phyloP scores from a whole-genome alignment of 2,797 vertebrate genomes.

The Thripadectes ignobilis region DNA sequence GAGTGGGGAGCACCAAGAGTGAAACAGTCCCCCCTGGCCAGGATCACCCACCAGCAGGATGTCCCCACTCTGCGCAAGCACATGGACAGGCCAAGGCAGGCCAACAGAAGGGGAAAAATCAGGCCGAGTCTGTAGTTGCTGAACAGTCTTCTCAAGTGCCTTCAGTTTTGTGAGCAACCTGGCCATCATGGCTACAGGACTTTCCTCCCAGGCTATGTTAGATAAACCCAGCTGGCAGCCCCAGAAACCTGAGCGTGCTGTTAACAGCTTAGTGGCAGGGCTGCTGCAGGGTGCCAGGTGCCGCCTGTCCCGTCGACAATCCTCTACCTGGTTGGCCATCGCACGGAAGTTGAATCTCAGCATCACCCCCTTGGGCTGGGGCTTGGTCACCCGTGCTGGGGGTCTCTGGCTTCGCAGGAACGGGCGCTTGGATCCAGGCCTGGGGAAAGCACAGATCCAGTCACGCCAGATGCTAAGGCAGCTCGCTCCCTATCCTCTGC shows the following conservation, averaged over 20 bases:
- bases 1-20: not conserved
- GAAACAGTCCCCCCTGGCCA: not conserved
- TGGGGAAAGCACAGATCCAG: not conserved
- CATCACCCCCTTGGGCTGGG: conserved; percentile 68
- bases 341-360: conserved; percentile 74
- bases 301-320: not conserved
- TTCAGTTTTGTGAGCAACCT: not conserved
- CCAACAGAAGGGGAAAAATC: not conserved
- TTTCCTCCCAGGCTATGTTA: not conserved
- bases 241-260: not conserved
- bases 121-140: conserved; percentile 17
- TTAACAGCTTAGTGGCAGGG: not conserved
- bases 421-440: not conserved
- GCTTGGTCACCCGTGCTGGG: not conserved
- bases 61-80: not conserved
- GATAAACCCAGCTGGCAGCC: not conserved
- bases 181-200: not conserved
- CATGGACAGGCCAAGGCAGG: not conserved
- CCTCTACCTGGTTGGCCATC: conserved; percentile 73
- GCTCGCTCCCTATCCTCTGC: not conserved
- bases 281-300: not conserved
- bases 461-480: not conserved
- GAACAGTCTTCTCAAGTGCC: conserved; percentile 31
- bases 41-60: not conserved
- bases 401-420: not conserved